A percentile compares a stretch with the other conserved stretches of the same genome.
Evolutionary conservation across 2,113 vertebrate species (phyloP).

Genomic region (Daubentonia madagascariensis): DNA sequence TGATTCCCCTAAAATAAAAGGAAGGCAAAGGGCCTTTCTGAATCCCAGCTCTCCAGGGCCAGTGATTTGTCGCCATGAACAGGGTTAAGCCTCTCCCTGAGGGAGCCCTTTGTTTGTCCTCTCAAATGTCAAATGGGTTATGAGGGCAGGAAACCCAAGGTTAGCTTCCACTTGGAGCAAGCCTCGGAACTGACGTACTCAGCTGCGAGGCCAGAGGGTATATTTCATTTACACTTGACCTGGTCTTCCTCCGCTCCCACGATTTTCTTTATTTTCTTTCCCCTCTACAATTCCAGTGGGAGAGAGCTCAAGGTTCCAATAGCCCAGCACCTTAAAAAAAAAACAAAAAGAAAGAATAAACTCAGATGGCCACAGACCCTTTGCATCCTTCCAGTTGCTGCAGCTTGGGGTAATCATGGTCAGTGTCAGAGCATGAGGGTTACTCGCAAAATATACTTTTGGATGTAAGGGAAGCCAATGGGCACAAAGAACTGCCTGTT

Average conservation of each 20-base stretch:
- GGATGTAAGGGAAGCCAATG: too few relatives aligned
- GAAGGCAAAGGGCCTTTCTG: not conserved
- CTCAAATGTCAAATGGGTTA: constrained; percentile 36
- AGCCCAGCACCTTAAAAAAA: not conserved
- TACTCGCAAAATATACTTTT: constrained; percentile 47
- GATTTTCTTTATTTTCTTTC: constrained; percentile 56
- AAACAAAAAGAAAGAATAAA: not conserved
- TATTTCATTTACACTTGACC: constrained; percentile 58
- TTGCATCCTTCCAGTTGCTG: constrained; percentile 28
- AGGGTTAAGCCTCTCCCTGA: constrained; percentile 46
- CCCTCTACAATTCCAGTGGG: constrained; percentile 6
- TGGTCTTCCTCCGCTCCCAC: constrained; percentile 36
- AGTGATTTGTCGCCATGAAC: constrained; percentile 43
- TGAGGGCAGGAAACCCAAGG: constrained; percentile 45
- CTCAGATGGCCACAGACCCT: not conserved
- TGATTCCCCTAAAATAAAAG: constrained; percentile 48
- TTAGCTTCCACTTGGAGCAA: constrained; percentile 36
- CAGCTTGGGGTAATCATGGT: constrained; percentile 32
- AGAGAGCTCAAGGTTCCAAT: constrained; percentile 4
- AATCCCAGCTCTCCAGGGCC: not conserved
- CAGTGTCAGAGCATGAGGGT: not conserved
- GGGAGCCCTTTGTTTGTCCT: constrained; percentile 50
- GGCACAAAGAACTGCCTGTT: constrained; percentile 16
- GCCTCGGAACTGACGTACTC: constrained; percentile 35
- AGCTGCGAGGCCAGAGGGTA: not conserved